Base-by-base conservation (phyloP, 2,797 vertebrate genomes). In the Enteromius radiatus region DNA sequence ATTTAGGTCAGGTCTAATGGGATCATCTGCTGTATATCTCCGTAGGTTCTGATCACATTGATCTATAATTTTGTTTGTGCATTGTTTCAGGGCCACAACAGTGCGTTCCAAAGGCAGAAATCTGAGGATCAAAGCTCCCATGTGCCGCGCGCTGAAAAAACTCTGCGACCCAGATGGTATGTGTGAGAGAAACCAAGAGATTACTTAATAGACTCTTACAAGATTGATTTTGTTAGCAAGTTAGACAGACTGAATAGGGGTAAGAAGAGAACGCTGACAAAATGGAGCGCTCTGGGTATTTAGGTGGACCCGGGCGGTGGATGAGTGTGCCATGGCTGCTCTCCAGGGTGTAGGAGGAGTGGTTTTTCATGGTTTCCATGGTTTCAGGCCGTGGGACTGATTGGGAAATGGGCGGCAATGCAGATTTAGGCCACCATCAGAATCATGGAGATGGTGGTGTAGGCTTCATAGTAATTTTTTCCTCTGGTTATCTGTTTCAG, bases 21-120 rank as follows among this genome's bases (percentile, higher is more conserved):
- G 3, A 75, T 17, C 49, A 38, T 56, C 17, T 17, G 59, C 43
- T 61, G 8, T 82, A 10, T 10, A 43, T 54, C 56, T 33, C 4
- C 1, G 17, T 77, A 71, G 67, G 63, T 69, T 77, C 64, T 26
- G 54, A 47, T 71, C 49, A 49, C 19, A 69, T 47, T 12, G 31
- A 43, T 52, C 41, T 59, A n/a, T 61, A 26, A 59, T 43, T n/a
- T 64, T 68, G 49, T 31, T 9, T 81, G 49, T 71, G 21, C 89
- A 52, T 91, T 33, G 83, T 56, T 47, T 11, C 90, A 99, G 98
- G 90, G 97, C 96, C 83, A 99, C 98, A 4, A 99, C 98, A 0
- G 97, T 99, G 31, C 97, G 98, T 49, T 98, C 97, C 89, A 99
- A 99, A 92, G 98, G 98, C 84, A 95, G 98, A 90, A 99, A 99